These are phyloP conservation scores for Cerastis leucographa DNA, from an alignment of 2,888 invertebrate species.

Conservation along the genomic window DNA sequence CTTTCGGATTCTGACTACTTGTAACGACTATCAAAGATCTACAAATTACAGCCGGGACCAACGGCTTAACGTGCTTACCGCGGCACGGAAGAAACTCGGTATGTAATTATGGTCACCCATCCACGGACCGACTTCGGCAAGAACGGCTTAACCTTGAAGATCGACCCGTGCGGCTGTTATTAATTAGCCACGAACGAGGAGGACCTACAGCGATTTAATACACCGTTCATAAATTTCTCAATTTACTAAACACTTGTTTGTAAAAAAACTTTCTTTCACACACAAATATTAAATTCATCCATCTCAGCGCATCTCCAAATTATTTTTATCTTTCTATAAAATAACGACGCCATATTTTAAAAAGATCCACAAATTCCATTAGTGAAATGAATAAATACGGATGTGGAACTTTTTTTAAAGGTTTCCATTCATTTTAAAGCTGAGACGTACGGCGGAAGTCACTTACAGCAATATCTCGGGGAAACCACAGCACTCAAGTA, in stretches of 20 bases:
- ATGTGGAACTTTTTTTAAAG: conserved; percentile 71
- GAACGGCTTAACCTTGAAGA: too few relatives aligned
- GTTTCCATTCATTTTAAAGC: conserved; percentile 69
- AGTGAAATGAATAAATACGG: conserved; percentile 78
- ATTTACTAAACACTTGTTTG: background rate
- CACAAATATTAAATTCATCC: conserved; percentile 10
- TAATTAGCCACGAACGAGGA: too few relatives aligned
- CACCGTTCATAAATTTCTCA: background rate
- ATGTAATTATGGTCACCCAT: too few relatives aligned
- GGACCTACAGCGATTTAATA: background rate
- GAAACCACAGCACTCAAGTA: conserved; percentile 44
- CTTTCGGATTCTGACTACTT: too few relatives aligned
- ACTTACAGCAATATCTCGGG: conserved; percentile 69
- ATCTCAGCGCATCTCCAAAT: background rate
- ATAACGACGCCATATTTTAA: conserved; percentile 65
- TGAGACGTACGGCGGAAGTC: conserved; percentile 57
- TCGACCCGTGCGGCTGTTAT: too few relatives aligned
- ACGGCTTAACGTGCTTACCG: too few relatives aligned
- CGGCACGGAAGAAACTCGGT: too few relatives aligned
- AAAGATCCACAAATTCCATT: conserved; percentile 76
- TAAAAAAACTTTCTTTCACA: conserved; percentile 1
- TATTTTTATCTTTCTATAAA: conserved; percentile 39
- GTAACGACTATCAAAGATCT: too few relatives aligned
- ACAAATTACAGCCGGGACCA: too few relatives aligned
- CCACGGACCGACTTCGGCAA: too few relatives aligned